A percentile compares a stretch with the other conserved stretches of the same genome.
phyloP scores from a whole-genome alignment of 2,888 invertebrate genomes.

The Thumatha senex region DNA sequence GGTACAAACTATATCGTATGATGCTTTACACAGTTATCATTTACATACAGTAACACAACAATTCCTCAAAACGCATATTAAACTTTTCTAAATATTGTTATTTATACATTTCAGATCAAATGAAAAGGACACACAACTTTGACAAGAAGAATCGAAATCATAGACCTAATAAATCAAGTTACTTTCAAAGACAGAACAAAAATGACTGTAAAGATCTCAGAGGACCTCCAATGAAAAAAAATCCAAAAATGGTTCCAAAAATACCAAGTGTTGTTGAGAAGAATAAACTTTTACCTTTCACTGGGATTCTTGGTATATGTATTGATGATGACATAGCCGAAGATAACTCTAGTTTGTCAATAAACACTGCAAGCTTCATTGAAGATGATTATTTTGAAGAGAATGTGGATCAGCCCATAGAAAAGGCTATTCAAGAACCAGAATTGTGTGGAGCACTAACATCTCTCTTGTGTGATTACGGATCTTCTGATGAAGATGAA shows the following conservation, averaged over 20 bases:
- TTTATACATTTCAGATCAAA: conserved; percentile 2
- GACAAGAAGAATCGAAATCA: conserved; percentile 27
- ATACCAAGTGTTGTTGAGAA: conserved; percentile 39
- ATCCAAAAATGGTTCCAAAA: conserved; percentile 37
- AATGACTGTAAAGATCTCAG: conserved; percentile 12
- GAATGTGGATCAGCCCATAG: conserved; percentile 3
- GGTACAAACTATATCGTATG: no score
- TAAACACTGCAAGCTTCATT: conserved; percentile 46
- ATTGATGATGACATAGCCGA: conserved; percentile 47
- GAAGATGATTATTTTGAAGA: conserved; percentile 63
- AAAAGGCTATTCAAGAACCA: conserved; percentile 34
- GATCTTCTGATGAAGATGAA: conserved; percentile 64
- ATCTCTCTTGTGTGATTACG: conserved; percentile 83
- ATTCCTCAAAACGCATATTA: no score
- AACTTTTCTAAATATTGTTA: no score
- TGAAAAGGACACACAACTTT: conserved; percentile 33
- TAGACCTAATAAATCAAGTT: conserved; percentile 10
- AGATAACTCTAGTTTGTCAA: conserved; percentile 12
- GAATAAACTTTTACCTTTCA: conserved; percentile 71
- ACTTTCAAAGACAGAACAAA: conserved; percentile 5
- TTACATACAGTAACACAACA: no score
- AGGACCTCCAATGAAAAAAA: conserved; percentile 28
- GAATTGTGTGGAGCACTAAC: conserved; percentile 80
- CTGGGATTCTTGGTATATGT: conserved; percentile 69
- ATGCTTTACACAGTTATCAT: no score